Conservation (phyloP, 2,888 invertebrate genomes). For the Drosophila pegasa region DNA sequence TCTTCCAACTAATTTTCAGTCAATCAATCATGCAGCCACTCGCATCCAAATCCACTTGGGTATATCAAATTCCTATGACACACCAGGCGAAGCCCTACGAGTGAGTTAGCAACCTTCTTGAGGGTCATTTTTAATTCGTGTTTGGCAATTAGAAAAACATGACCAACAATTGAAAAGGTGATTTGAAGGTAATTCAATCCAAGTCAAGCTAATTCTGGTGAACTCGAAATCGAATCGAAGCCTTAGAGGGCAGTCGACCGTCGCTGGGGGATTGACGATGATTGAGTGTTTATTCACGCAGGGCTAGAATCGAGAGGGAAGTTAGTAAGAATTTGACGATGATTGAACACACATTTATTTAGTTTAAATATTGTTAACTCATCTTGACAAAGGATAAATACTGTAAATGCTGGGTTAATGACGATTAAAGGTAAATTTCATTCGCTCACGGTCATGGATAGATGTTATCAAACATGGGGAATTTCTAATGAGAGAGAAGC, state of each 20-base stretch:
- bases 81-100: conserved; percentile 61
- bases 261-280: background rate
- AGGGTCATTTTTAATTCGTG: conserved; percentile 30
- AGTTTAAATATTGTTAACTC: background rate
- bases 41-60: background rate
- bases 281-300: background rate
- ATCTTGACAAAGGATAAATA: background rate
- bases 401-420: background rate
- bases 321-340: background rate
- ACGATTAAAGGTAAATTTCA: background rate
- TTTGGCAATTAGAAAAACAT: conserved; percentile 71
- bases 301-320: background rate
- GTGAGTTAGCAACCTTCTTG: conserved; percentile 4
- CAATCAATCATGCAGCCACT: background rate
- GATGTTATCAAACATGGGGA: background rate
- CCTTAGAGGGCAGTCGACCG: conserved; percentile 31
- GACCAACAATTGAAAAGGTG: conserved; percentile 70
- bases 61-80: conserved; percentile 51
- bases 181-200: conserved; percentile 62
- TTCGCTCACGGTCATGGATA: background rate
- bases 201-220: conserved; percentile 25
- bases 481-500: too few relatives aligned
- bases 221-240: conserved; percentile 33
- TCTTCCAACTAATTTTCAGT: background rate
- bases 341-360: background rate